A percentile compares a stretch with the other conserved stretches of the same genome.
Conservation (phyloP, 2,113 vertebrate genomes). For the Furnarius figulus region DNA sequence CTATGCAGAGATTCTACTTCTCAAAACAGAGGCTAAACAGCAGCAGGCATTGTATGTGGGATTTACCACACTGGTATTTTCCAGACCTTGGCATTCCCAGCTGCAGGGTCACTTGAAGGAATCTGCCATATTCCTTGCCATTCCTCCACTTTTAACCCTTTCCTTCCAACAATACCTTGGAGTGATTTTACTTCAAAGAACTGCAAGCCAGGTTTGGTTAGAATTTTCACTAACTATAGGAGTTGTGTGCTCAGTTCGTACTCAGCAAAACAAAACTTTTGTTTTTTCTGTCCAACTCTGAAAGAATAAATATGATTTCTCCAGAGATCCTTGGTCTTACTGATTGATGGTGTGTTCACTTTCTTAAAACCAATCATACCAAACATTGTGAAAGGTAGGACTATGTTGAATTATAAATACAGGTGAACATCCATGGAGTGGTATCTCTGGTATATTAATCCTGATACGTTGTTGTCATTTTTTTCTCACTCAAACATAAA, state of each 20-base stretch:
- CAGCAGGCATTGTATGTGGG: not conserved
- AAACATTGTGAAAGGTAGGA: not conserved
- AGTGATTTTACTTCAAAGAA: not conserved
- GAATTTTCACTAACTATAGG: not conserved
- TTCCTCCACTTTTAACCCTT: not conserved
- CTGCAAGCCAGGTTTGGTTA: not conserved
- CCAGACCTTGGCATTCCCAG: not conserved
- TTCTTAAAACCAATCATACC: not conserved
- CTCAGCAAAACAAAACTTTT: not conserved
- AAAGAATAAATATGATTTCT: not conserved
- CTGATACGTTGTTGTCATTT: not conserved
- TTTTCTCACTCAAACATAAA: not conserved
- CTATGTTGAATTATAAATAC: not conserved
- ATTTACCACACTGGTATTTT: not conserved
- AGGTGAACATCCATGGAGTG: not conserved
- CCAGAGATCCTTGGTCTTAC: not conserved
- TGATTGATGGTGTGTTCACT: not conserved
- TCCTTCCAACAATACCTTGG: not conserved
- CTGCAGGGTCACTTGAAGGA: not conserved
- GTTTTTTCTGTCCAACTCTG: not conserved
- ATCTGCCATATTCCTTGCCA: not conserved
- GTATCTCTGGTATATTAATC: not conserved
- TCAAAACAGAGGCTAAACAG: not conserved
- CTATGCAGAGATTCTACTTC: not conserved
- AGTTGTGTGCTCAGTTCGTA: not conserved